These are phyloP conservation scores for Manis crassicaudata DNA, from an alignment of 2,797 vertebrate species.

Conservation along the genomic window DNA sequence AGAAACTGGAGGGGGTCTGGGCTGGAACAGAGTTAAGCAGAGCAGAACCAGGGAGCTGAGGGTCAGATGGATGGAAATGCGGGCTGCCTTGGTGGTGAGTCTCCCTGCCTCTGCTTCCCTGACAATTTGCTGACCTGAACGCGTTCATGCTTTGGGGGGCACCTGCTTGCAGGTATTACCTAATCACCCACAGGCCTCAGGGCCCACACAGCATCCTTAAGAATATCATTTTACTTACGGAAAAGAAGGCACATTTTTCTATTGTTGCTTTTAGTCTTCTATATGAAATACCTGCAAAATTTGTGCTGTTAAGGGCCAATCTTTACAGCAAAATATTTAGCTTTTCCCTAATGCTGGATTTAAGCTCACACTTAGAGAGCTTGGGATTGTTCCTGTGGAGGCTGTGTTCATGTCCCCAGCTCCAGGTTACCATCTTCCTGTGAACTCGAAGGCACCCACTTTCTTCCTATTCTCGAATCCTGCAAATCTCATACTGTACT, in stretches of 20 bases:
- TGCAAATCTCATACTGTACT: neutral
- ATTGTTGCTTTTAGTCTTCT: neutral
- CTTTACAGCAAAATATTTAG: neutral
- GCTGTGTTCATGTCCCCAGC: neutral
- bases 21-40: neutral
- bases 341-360: neutral
- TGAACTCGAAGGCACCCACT: neutral
- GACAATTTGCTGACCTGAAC: neutral
- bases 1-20: neutral
- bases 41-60: neutral
- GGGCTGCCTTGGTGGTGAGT: neutral
- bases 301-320: neutral
- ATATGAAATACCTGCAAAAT: neutral
- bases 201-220: neutral
- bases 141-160: too few species aligned
- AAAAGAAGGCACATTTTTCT: neutral
- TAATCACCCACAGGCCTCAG: neutral
- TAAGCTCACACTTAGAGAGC: neutral
- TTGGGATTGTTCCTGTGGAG: neutral
- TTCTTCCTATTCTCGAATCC: neutral
- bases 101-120: neutral
- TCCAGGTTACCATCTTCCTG: neutral
- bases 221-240: neutral
- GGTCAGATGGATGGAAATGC: accelerated
- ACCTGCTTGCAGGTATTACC: neutral